These are phyloP conservation scores for Coreius guichenoti DNA, from an alignment of 2,797 vertebrate genomes.

Conservation along the genomic window DNA sequence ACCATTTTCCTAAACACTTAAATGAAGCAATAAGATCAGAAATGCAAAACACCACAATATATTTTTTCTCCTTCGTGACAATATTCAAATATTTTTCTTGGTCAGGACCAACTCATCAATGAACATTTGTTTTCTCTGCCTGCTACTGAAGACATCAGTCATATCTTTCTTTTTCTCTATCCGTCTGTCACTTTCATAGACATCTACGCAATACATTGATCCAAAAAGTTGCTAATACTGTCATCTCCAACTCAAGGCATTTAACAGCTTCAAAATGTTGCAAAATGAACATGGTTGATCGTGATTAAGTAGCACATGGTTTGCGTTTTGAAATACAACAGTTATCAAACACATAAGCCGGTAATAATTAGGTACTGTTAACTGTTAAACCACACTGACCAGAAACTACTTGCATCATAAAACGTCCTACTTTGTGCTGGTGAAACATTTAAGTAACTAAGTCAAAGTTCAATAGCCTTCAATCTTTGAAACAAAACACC, in stretches of 20 bases:
- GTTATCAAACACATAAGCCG: background rate
- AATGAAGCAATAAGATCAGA: background rate
- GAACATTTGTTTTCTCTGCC: background rate
- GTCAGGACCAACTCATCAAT: background rate
- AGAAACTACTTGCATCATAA: background rate
- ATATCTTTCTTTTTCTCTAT: background rate
- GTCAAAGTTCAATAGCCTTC: background rate
- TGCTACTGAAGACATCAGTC: background rate
- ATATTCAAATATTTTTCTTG: conserved; percentile 6
- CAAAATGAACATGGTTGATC: background rate
- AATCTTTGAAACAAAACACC: background rate
- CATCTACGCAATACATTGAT: background rate
- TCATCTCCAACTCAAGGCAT: conserved; percentile 15
- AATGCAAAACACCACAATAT: conserved; percentile 23
- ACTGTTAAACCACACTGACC: background rate
- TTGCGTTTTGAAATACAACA: conserved; percentile 13
- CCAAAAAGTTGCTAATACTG: background rate
- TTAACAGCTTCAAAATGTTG: conserved; percentile 4
- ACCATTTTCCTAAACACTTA: conserved; percentile 15
- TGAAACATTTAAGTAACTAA: conserved; percentile 20
- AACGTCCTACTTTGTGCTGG: background rate
- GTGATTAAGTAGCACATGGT: conserved; percentile 19
- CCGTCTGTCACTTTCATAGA: background rate
- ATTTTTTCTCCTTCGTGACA: background rate
- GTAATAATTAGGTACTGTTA: conserved; percentile 4